Evolutionary conservation across 2,113 vertebrate genomes (phyloP).

Genomic region (Oryzias celebensis): DNA sequence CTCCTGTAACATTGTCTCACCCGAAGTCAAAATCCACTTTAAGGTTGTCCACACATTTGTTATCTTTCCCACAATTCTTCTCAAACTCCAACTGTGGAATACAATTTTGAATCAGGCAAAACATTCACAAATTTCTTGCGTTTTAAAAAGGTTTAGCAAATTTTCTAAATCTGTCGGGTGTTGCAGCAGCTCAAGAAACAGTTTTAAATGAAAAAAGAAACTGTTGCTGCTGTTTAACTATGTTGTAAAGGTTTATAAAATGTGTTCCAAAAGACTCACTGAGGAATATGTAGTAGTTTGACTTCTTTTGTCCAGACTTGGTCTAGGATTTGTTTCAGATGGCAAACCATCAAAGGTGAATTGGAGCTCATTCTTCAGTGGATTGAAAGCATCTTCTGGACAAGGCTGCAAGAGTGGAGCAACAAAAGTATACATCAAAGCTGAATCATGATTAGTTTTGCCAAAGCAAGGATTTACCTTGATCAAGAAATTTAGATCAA

Average conservation of each 20-base stretch:
- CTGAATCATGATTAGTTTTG: not conserved
- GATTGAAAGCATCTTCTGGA: conserved; percentile 70
- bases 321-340: conserved; percentile 11
- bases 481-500: not conserved
- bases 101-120: not conserved
- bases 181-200: too few species aligned
- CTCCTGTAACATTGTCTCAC: conserved; percentile 47
- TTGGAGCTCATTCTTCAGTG: conserved; percentile 63
- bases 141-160: not conserved
- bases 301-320: conserved; percentile 47
- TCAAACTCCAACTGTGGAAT: conserved; percentile 80
- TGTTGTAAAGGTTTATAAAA: not conserved
- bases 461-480: conserved; percentile 41
- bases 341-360: conserved; percentile 66
- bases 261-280: conserved; percentile 48
- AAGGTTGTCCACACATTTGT: conserved; percentile 78
- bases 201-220: not conserved
- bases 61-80: conserved; percentile 82
- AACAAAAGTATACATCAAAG: not conserved
- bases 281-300: conserved; percentile 34
- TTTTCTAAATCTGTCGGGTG: not conserved
- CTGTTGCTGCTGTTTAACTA: not conserved
- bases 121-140: not conserved
- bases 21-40: conserved; percentile 77
- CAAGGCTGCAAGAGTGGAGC: conserved; percentile 59